phyloP scores from a whole-genome alignment of 2,113 vertebrate genomes.

The Nymphicus hollandicus region DNA sequence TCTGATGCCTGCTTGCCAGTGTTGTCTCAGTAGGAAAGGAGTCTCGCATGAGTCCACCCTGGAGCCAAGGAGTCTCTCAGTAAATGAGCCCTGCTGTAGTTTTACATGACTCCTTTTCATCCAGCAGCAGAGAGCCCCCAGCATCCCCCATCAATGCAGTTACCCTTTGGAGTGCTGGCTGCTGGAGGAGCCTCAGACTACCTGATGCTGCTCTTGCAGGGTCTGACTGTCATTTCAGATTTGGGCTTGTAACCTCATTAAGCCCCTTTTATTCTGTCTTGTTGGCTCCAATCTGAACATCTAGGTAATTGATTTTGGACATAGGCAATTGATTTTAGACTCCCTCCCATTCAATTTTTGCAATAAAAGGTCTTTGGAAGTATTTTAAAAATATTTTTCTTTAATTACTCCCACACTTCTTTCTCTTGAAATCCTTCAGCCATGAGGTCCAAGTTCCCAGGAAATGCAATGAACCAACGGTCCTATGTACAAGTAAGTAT shows the following conservation, averaged over 20 bases:
- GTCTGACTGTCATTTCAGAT: not conserved
- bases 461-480: not conserved
- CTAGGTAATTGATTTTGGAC: not conserved
- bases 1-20: not conserved
- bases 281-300: not conserved
- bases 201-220: not conserved
- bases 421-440: not conserved
- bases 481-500: not conserved
- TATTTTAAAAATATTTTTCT: not conserved
- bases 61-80: too few relatives aligned
- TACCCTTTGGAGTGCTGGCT: fast-evolving
- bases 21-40: not conserved
- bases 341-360: not conserved
- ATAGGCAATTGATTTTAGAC: not conserved
- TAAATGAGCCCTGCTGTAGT: not conserved
- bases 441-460: not conserved
- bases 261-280: not conserved
- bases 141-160: fast-evolving
- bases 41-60: fast-evolving
- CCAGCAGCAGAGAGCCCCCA: fast-evolving
- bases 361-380: not conserved
- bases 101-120: not conserved
- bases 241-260: not conserved
- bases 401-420: not conserved
- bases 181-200: not conserved